These are phyloP conservation scores for Steinernema khuongi DNA, from an alignment of 1,140 invertebrate genomes.

Conservation along the genomic window DNA sequence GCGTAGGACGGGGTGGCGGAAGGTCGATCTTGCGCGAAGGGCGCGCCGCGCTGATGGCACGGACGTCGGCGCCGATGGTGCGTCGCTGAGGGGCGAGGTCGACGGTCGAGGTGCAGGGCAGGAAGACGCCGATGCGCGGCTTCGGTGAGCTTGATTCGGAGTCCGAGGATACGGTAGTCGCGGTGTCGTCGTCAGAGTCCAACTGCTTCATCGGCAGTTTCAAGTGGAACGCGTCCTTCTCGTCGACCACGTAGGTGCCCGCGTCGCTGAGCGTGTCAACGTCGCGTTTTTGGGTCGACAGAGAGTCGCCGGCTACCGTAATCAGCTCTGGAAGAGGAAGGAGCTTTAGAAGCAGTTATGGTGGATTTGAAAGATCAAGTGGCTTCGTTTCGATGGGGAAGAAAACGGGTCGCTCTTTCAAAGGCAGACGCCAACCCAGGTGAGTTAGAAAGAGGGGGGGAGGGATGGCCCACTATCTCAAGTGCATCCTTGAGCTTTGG, in stretches of 20 bases:
- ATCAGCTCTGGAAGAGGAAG: constrained; percentile 1
- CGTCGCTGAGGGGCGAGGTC: neutral
- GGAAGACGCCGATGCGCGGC: neutral
- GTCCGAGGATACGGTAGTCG: constrained; percentile 6
- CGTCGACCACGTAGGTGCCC: constrained; percentile 13
- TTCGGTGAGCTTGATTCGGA: neutral
- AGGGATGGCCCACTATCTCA: too few species aligned
- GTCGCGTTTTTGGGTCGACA: constrained; percentile 13
- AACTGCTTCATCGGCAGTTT: constrained; percentile 15
- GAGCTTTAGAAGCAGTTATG: neutral
- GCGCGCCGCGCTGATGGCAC: neutral
- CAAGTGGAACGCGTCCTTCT: constrained; percentile 9
- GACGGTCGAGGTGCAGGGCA: neutral
- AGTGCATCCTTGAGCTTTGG: too few species aligned
- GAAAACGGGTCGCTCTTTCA: too few species aligned
- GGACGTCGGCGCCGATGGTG: neutral
- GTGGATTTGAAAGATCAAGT: too few species aligned
- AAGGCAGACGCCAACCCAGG: too few species aligned
- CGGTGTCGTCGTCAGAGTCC: constrained; percentile 14
- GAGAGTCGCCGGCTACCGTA: constrained; percentile 8
- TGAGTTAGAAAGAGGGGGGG: too few species aligned
- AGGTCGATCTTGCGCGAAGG: neutral
- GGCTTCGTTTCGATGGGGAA: too few species aligned
- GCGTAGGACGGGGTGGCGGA: neutral
- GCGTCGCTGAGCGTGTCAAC: constrained; percentile 14